Base-by-base conservation (phyloP, 1,140 invertebrate genomes). In the Drosophila nigromelanica region DNA sequence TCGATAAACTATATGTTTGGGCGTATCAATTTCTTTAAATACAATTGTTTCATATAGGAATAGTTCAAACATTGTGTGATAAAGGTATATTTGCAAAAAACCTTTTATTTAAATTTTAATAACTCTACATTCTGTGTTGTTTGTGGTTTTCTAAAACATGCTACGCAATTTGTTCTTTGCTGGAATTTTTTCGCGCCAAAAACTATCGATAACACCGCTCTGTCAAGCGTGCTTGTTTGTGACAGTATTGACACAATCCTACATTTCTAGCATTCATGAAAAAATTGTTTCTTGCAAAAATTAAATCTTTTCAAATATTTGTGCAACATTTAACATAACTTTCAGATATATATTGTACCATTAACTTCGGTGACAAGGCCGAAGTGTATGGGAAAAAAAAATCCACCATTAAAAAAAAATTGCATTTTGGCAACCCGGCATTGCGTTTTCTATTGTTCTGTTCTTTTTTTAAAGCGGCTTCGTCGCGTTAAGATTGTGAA, bases 401-500 rank as follows among this genome's bases (percentile, higher is more conserved):
- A 30, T 2, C 4, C 8, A 0, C 27, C 7, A 50, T 40, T 39
- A 14, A 42, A 56, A 52, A 42, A 48, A 50, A 21, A 62, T 50
- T 42, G 67, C 8, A 42, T 42, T 67, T 73, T 78, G 82, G 64
- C 82, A 86, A 86, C 78, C 78, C 82, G 83, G 63, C 70, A 21
- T 47, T 40, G 35, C 48, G 30, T 60, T 71, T 21, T 59, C 66
- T 73, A 62, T 78, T 78, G 78, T 79, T 87, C 83, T 79, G 67
- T 47, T 86, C 82, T 87, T 87, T 80, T 85, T 80, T 89, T 35
- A 35, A 68, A 77, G 83, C 83, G 83, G 78, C 79, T 81, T 76
- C 76, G 82, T 89, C 83, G 83, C 83, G 83, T 87, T 76, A 77
- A 69, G 76, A 77, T 73, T 79, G 80, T 82, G 62, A 77, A 79